Evolutionary conservation across 1,140 invertebrate species (phyloP), one percentile per base, ranked within the genome.

Genomic region (Tetraneura akinire): DNA sequence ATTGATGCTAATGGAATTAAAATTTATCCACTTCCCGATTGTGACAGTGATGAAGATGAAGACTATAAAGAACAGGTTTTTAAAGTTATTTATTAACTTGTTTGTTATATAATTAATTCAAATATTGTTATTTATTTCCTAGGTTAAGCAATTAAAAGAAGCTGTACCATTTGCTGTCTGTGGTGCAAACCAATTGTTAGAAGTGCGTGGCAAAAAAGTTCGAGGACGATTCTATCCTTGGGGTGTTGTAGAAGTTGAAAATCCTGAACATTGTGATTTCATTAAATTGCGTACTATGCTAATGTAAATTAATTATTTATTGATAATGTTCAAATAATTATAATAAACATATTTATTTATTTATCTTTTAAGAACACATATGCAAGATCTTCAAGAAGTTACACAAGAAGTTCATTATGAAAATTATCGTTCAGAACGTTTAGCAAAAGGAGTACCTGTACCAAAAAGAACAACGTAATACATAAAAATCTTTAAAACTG

Each of bases 181-280:
- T 86, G 97, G 97, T 81, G 96, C 97, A 66, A 98, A 97, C 76
- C 93, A 92, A 14, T 86, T 96, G 29, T 89, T 98, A 80, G 96
- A 98, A 87, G 94, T 95, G 14, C 91, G 93, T 84, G 95, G 95
- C 29, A 90, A 92, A 64, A 94, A 94, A 86, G 94, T 97, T 70
- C 88, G 96, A 74, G 97, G 96, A 16, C 90, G 97, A 49, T 89
- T 97, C 26, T 99, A 99, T 88, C 96, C 97, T 0, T 99, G 97
- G 97, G 98, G 98, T 55, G 93, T 97, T 32, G 96, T 99, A 0
- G 97, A 99, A 89, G 96, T 99, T n/a, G 98, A 99, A 86, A 99
- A 99, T 88, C 92, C 97, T 1, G 95, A 97, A 78, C 97, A 99
- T 86, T 98, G 97, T 88, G 98, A 99, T 89, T 99, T 99, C 86